phyloP scores from a whole-genome alignment of 2,797 vertebrate species.

The Serranus cabrilla region DNA sequence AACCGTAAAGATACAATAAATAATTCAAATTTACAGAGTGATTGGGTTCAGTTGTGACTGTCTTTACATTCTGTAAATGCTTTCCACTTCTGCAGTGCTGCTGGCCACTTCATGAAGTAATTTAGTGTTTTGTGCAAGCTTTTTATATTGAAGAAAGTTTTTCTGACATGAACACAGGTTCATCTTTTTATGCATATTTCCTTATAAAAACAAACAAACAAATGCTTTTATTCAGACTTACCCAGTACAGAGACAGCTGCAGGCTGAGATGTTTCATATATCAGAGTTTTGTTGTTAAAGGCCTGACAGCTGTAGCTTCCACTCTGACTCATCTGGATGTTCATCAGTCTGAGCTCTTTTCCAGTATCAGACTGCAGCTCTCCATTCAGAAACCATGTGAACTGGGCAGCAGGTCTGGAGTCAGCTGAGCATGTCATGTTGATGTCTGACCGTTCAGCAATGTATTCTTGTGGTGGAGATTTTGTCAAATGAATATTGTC shows the following conservation, averaged over 20 bases:
- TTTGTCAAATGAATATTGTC: conserved; percentile 31
- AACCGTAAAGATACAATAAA: too few species aligned
- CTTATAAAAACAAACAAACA: not conserved
- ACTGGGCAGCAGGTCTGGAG: conserved; percentile 57
- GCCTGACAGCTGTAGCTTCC: conserved; percentile 76
- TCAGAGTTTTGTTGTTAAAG: conserved; percentile 65
- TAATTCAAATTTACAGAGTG: not conserved
- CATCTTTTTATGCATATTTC: not conserved
- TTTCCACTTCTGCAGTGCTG: not conserved
- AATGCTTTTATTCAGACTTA: conserved; percentile 40
- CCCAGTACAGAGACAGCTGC: conserved; percentile 44
- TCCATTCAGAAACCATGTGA: conserved; percentile 68
- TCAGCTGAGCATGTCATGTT: conserved; percentile 56
- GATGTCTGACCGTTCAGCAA: conserved; percentile 53
- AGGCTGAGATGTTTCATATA: conserved; percentile 37
- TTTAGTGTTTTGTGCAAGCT: too few species aligned
- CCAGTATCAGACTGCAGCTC: not conserved
- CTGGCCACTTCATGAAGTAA: not conserved
- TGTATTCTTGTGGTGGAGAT: not conserved
- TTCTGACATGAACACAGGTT: not conserved
- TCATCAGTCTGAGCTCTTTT: conserved; percentile 47
- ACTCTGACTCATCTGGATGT: conserved; percentile 55
- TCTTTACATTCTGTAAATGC: not conserved
- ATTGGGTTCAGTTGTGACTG: not conserved
- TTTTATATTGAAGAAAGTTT: too few species aligned